These are phyloP conservation scores for Apamea anceps DNA, from an alignment of 2,888 invertebrate species.

Conservation along the genomic window DNA sequence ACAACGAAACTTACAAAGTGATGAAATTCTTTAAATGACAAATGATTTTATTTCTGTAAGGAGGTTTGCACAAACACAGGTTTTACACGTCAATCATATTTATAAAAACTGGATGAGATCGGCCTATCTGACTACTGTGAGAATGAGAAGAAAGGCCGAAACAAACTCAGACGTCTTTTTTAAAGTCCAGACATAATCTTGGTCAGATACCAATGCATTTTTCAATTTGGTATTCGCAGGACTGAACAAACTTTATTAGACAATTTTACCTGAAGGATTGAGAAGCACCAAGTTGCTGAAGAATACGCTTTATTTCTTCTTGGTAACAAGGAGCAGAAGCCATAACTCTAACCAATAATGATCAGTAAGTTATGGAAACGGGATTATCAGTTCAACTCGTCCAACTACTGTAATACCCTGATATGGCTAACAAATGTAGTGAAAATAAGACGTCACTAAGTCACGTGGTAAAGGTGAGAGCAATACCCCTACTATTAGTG, in stretches of 20 bases:
- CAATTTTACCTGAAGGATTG: neutral
- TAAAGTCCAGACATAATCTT: too few relatives aligned
- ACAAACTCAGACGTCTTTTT: too few relatives aligned
- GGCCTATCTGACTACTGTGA: too few relatives aligned
- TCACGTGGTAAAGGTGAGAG: slow-evolving; percentile 77
- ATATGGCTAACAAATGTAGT: slow-evolving; percentile 67
- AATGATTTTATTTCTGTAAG: too few relatives aligned
- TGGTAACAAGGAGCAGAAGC: neutral
- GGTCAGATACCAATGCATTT: neutral
- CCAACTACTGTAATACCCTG: slow-evolving; percentile 48
- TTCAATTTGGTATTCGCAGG: neutral
- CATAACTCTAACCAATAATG: neutral
- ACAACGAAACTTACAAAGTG: neutral
- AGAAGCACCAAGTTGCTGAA: neutral
- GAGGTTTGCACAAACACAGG: too few relatives aligned
- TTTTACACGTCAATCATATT: too few relatives aligned
- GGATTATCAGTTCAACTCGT: slow-evolving; percentile 24
- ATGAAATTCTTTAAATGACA: neutral
- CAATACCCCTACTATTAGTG: slow-evolving; percentile 61
- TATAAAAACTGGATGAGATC: too few relatives aligned
- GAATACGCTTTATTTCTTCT: neutral
- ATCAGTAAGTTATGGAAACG: neutral
- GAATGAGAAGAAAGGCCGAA: too few relatives aligned
- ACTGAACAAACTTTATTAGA: neutral
- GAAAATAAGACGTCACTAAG: slow-evolving; percentile 70